Conservation (phyloP, 2,888 invertebrate genomes). For the Dasysyrphus albostriatus region DNA sequence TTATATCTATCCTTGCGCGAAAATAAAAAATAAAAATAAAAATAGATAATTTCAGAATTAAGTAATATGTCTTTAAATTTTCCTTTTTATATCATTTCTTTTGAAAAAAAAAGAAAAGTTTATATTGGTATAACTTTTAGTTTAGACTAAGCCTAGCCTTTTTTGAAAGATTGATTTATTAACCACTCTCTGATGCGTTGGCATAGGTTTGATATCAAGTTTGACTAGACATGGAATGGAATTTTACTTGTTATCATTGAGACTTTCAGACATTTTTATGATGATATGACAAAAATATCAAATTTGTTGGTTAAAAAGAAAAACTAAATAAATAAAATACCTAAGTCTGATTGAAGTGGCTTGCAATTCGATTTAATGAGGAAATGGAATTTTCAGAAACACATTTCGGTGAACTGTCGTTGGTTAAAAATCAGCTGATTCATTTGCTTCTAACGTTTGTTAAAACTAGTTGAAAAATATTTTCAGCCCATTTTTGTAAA, state of each 20-base stretch:
- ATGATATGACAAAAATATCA: not conserved
- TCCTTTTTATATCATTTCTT: not conserved
- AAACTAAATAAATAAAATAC: no score
- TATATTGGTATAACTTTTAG: not conserved
- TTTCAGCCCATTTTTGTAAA: no score
- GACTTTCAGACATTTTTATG: not conserved
- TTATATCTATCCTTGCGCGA: slow-evolving; percentile 5
- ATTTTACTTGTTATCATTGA: slow-evolving; percentile 9
- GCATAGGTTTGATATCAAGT: not conserved
- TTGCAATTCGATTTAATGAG: no score
- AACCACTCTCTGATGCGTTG: slow-evolving; percentile 23
- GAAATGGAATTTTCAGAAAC: no score
- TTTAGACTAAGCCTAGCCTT: slow-evolving; percentile 14
- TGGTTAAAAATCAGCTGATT: no score
- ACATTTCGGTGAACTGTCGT: no score
- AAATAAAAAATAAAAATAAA: slow-evolving; percentile 2
- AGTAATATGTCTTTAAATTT: slow-evolving; percentile 3
- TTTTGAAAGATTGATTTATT: slow-evolving; percentile 31
- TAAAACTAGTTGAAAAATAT: no score
- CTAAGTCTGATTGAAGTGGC: no score
- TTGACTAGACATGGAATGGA: slow-evolving; percentile 10
- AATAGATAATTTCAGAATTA: slow-evolving; percentile 9
- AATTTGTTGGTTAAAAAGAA: not conserved
- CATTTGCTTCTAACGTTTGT: no score
- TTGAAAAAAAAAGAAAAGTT: slow-evolving; percentile 1